Base-by-base conservation (phyloP, 1,140 invertebrate genomes). In the Anastatus disparis region DNA sequence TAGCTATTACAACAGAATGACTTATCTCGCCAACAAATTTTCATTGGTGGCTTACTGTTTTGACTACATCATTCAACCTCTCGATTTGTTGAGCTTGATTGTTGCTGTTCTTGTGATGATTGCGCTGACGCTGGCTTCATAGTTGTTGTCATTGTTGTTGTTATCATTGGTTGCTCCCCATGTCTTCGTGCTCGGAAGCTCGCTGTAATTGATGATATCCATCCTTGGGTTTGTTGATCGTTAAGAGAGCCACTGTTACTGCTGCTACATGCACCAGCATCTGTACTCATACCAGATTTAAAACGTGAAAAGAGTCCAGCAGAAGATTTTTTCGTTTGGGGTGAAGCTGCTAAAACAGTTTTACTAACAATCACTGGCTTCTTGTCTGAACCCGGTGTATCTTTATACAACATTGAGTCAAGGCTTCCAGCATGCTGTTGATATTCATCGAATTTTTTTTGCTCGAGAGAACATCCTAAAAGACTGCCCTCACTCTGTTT, bases 261-360 rank as follows among this genome's bases (percentile, higher is more conserved):
- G 69, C 81, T 84, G 56, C 82, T 85, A 15, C 77, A 75, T 42
- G 79, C 83, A 2, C 77, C 82, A n/a, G 82, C 81, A 59, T 86
- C 85, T 55, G 85, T 85, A 50, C 80, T 85, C 80, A 86, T 85
- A 0, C 85, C 85, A 0, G 83, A 84, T 42, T 81, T 84, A 64
- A 85, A 82, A 12, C 85, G 75, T 17, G 83, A 86, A 55, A 85
- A 81, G 7, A 85, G 20, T 9, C 84, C 79, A 0, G 82, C 70
- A 1, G 79, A 78, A 1, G 80, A 75, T 52, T 86, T 86, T 20
- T 70, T 70, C 4, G 48, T 7, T 2, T 62, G 67, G 13, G 82
- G 83, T 0, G 80, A 77, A 20, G 81, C 80, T 1, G 63, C 62
- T 74, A 69, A 2, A 63, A 6, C 4, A 6, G 31, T 7, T n/a